Percentiles rank a stretch among this genome's conserved stretches.
Evolutionary conservation across 2,888 invertebrate species (phyloP).

Genomic region (Drosophila buzzatii): DNA sequence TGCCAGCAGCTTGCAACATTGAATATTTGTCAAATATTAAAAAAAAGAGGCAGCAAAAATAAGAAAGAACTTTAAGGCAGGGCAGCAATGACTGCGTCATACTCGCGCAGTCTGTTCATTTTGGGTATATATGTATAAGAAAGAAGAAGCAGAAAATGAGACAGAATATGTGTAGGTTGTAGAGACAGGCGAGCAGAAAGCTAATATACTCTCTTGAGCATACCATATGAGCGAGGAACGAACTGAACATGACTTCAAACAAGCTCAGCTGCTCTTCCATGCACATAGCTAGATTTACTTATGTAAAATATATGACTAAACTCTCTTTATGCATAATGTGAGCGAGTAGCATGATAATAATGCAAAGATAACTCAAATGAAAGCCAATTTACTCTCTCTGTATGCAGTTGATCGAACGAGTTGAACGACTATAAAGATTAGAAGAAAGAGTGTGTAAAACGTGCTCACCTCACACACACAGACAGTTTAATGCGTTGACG

Average conservation of each 20-base stretch:
- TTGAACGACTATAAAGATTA: no score
- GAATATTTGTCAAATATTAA: slow-evolving; percentile 61
- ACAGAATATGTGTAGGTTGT: no score
- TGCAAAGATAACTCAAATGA: no score
- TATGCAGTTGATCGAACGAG: not conserved
- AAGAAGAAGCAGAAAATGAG: not conserved
- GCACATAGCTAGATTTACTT: not conserved
- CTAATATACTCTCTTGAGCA: not conserved
- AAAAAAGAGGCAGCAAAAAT: slow-evolving; percentile 36
- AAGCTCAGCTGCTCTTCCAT: not conserved
- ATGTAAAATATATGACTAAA: no score
- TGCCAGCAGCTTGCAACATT: slow-evolving; percentile 53
- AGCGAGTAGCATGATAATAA: no score
- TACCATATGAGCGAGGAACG: not conserved
- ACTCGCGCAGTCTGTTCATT: not conserved
- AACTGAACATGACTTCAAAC: not conserved
- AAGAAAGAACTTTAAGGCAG: no score
- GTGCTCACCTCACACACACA: no score
- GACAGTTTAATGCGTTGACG: no score
- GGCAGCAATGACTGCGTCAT: not conserved
- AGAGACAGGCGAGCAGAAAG: not conserved
- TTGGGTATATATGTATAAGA: not conserved
- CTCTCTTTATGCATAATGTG: no score
- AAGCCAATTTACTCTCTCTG: not conserved
- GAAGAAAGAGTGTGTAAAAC: no score